These are phyloP conservation scores for Arge pagana DNA, from an alignment of 2,888 invertebrate species.

Conservation along the genomic window DNA sequence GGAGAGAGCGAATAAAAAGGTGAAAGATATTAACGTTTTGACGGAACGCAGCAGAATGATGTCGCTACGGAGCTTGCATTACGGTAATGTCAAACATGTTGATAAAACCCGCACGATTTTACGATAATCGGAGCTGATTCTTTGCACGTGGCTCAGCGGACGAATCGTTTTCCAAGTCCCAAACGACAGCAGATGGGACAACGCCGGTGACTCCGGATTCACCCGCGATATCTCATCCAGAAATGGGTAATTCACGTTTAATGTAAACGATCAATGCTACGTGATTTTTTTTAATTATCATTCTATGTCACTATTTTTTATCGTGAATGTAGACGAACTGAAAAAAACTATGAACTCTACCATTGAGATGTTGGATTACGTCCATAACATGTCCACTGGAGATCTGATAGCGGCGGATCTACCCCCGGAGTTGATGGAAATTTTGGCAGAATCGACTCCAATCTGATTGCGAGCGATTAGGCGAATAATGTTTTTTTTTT, in stretches of 20 bases:
- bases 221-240: constrained; percentile 25
- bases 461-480: neutral
- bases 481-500: neutral
- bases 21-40: constrained; percentile 61
- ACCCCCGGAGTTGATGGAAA: constrained; percentile 8
- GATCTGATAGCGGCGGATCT: constrained; percentile 23
- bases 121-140: neutral
- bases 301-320: neutral
- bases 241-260: constrained; percentile 29
- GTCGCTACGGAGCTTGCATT: constrained; percentile 26
- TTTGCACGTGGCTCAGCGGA: constrained; percentile 24
- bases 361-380: constrained; percentile 30
- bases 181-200: constrained; percentile 20
- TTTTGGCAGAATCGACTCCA: neutral
- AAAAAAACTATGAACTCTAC: constrained; percentile 31
- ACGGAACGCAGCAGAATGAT: constrained; percentile 52
- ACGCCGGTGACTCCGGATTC: neutral
- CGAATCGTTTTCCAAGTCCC: constrained; percentile 14
- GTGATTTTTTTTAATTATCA: neutral
- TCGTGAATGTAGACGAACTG: constrained; percentile 27
- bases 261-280: too few relatives aligned
- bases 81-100: constrained; percentile 26
- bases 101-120: constrained; percentile 8
- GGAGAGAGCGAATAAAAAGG: constrained; percentile 58
- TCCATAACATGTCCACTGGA: constrained; percentile 33